phyloP scores from a whole-genome alignment of 2,113 vertebrate genomes.

The Caranx melampygus region DNA sequence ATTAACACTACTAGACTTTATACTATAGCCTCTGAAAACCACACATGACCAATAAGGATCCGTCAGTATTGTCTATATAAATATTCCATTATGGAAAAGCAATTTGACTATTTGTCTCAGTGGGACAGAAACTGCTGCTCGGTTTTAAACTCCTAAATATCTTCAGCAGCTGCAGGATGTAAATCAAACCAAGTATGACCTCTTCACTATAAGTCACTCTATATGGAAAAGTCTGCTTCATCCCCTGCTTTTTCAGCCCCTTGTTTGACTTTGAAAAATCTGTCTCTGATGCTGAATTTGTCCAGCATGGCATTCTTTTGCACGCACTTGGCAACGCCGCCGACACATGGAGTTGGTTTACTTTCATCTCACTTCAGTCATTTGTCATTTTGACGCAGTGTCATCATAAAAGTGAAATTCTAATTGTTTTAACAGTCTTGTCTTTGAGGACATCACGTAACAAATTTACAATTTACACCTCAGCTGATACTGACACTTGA shows the following conservation, averaged over 20 bases:
- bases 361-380: constrained; percentile 24
- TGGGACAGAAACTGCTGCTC: constrained; percentile 4
- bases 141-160: constrained; percentile 33
- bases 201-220: constrained; percentile 41
- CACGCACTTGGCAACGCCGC: constrained; percentile 7
- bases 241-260: constrained; percentile 3
- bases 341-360: constrained; percentile 40
- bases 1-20: background rate
- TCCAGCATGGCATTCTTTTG: constrained; percentile 51
- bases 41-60: background rate
- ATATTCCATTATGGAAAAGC: constrained; percentile 15
- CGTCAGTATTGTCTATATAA: background rate
- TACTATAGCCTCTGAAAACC: background rate
- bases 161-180: constrained; percentile 63
- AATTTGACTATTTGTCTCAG: constrained; percentile 13
- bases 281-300: constrained; percentile 26
- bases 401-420: constrained; percentile 29
- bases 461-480: background rate
- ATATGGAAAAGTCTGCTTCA: constrained; percentile 52
- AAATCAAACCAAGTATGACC: constrained; percentile 55
- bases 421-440: constrained; percentile 25
- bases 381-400: constrained; percentile 47
- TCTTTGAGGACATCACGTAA: constrained; percentile 15
- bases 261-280: constrained; percentile 45
- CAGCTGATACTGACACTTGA: background rate